These are phyloP conservation scores for Pseudopipra pipra DNA, from an alignment of 2,113 vertebrate species.

Conservation along the genomic window DNA sequence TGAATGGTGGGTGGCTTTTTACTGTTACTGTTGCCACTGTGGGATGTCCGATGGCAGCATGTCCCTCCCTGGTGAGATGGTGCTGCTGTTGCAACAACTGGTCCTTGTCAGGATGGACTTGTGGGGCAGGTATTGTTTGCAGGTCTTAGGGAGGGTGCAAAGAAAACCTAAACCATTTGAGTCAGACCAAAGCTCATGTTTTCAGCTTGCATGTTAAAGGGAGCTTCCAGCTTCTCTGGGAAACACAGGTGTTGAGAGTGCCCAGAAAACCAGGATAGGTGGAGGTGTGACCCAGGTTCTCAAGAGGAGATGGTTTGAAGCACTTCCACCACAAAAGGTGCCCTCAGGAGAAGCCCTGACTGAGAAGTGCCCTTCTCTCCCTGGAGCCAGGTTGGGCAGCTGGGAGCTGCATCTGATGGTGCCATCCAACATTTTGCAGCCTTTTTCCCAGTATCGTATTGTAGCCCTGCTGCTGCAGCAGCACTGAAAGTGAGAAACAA, in stretches of 20 bases:
- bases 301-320: not conserved
- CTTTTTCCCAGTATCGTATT: not conserved
- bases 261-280: not conserved
- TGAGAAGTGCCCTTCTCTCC: fast-evolving
- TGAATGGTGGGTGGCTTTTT: not conserved
- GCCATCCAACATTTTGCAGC: not conserved
- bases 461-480: not conserved
- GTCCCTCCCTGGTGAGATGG: not conserved
- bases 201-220: not conserved
- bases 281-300: not conserved
- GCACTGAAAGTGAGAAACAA: not conserved
- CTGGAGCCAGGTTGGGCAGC: not conserved
- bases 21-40: not conserved
- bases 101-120: not conserved
- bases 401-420: fast-evolving
- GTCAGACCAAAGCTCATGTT: not conserved
- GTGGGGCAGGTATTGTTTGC: not conserved
- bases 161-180: not conserved
- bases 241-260: not conserved
- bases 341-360: not conserved
- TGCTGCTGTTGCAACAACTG: not conserved
- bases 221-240: not conserved
- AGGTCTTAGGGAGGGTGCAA: not conserved
- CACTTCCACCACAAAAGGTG: not conserved
- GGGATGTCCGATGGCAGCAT: not conserved